phyloP scores from a whole-genome alignment of 2,888 invertebrate genomes.

The Sabatieria punctata region DNA sequence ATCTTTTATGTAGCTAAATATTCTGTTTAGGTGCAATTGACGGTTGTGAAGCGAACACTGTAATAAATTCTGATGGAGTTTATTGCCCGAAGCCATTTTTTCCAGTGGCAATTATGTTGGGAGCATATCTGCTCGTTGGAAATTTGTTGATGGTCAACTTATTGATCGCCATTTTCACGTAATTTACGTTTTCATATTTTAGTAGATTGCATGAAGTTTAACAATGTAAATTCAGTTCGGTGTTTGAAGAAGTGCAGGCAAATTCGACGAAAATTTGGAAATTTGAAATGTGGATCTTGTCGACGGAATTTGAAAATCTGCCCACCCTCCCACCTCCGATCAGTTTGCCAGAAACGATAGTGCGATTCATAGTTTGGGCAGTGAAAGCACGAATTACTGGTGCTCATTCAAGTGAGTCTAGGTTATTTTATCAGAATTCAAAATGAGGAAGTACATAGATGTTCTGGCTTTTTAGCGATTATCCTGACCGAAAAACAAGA shows the following conservation, averaged over 20 bases:
- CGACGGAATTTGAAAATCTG: constrained; percentile 2
- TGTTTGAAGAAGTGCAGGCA: constrained; percentile 4
- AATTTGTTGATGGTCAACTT: constrained; percentile 35
- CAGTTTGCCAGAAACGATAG: not conserved
- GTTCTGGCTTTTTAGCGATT: constrained; percentile 10
- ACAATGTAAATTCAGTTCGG: constrained; percentile 3
- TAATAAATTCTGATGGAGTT: not conserved
- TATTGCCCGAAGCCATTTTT: constrained; percentile 12
- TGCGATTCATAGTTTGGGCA: not conserved
- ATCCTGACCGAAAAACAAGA: constrained; percentile 6
- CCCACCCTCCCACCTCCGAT: constrained; percentile 2
- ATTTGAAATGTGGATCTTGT: not conserved
- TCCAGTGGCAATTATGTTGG: constrained; percentile 32
- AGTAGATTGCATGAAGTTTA: no score
- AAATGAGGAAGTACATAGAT: no score
- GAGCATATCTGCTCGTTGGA: constrained; percentile 32
- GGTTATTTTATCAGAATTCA: no score
- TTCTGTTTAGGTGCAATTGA: not conserved
- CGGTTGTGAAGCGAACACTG: not conserved
- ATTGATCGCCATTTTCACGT: constrained; percentile 36
- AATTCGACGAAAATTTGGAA: constrained; percentile 7
- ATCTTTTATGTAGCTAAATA: no score
- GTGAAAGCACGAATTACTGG: not conserved
- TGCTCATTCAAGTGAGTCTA: constrained; percentile 1
- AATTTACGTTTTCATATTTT: constrained; percentile 7